Conservation (phyloP, 2,888 invertebrate genomes). For the Apomyelois bistriatella region DNA sequence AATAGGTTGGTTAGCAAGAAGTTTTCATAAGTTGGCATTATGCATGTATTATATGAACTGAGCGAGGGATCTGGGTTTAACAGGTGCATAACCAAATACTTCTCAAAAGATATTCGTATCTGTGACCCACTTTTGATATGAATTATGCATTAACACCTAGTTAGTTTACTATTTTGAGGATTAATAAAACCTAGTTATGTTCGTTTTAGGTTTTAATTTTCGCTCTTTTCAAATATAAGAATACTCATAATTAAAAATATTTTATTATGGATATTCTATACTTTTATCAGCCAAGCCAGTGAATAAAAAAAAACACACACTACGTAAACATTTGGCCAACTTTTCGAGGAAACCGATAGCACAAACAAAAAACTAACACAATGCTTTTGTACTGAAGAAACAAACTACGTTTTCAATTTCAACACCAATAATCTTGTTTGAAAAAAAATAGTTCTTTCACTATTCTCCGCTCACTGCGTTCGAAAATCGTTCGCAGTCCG, state of each 20-base stretch:
- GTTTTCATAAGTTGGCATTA: conserved; percentile 47
- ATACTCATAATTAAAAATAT: too few species aligned
- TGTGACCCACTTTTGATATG: background rate
- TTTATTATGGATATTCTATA: too few species aligned
- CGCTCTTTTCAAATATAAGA: too few species aligned
- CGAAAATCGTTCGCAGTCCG: conserved; percentile 21
- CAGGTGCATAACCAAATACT: conserved; percentile 9
- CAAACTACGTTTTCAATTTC: conserved; percentile 5
- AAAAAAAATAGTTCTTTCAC: conserved; percentile 5
- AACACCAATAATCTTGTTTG: background rate
- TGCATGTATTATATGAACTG: conserved; percentile 45
- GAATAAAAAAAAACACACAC: too few species aligned
- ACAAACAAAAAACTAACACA: background rate
- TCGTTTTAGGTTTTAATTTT: too few species aligned
- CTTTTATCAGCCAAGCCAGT: too few species aligned
- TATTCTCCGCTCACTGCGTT: conserved; percentile 7
- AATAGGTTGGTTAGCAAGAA: conserved; percentile 39
- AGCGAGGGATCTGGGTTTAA: conserved; percentile 36
- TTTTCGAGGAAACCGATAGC: too few species aligned
- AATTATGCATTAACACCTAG: background rate
- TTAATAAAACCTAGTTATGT: background rate
- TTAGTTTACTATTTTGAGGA: background rate
- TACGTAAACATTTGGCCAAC: too few species aligned
- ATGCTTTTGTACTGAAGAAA: background rate
- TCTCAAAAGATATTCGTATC: background rate